These are phyloP conservation scores for Gallinago solitaria DNA, from an alignment of 2,797 vertebrate species.

Conservation along the genomic window DNA sequence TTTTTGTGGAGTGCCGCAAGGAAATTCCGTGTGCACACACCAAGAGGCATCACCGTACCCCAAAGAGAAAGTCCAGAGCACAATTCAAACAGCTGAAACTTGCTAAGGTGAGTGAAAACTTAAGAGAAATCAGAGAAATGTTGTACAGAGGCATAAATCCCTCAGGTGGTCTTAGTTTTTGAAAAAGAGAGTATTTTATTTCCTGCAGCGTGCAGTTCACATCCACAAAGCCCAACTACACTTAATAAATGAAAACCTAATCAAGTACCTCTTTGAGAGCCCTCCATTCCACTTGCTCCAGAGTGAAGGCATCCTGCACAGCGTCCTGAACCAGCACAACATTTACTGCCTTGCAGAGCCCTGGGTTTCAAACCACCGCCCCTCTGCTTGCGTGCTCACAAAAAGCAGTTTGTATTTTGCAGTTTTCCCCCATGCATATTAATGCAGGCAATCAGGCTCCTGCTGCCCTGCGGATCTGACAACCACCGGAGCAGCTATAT, in stretches of 20 bases:
- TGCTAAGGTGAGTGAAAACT: not conserved
- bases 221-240: not conserved
- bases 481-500: not conserved
- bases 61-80: not conserved
- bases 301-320: not conserved
- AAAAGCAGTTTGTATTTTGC: not conserved
- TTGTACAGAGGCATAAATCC: not conserved
- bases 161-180: not conserved
- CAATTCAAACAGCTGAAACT: not conserved
- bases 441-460: not conserved
- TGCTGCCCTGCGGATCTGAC: not conserved
- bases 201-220: not conserved
- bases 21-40: not conserved
- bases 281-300: not conserved
- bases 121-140: not conserved
- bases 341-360: not conserved
- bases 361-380: not conserved
- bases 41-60: not conserved
- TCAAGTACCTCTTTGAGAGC: not conserved
- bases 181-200: not conserved
- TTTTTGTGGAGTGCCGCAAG: not conserved
- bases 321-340: not conserved
- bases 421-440: not conserved
- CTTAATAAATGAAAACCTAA: not conserved
- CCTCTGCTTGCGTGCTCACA: not conserved